Percentiles rank a stretch among this genome's conserved stretches.
Conservation (phyloP, 2,113 vertebrate genomes). For the Oryzias curvinotus region DNA sequence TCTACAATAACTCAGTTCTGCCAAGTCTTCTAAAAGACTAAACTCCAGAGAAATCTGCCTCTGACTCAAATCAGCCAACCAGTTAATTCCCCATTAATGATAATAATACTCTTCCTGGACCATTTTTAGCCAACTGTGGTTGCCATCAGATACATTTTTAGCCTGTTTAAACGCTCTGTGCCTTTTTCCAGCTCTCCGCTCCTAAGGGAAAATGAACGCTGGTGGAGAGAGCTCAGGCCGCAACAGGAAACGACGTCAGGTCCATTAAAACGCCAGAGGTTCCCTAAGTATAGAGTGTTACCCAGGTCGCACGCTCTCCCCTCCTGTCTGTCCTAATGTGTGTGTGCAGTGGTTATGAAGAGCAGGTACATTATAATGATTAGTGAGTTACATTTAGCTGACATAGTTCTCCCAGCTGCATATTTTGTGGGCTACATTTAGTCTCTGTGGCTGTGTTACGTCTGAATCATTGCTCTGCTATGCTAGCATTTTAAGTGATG, state of each 20-base stretch:
- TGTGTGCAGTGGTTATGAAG: conserved; percentile 20
- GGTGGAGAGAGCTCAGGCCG: conserved; percentile 74
- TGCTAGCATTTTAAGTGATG: conserved; percentile 4
- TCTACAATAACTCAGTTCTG: conserved; percentile 28
- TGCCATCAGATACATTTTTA: conserved; percentile 78
- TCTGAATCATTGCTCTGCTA: conserved; percentile 8
- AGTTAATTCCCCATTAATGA: conserved; percentile 79
- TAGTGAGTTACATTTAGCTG: conserved; percentile 26
- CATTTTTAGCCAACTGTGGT: conserved; percentile 77
- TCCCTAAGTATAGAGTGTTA: conserved; percentile 73
- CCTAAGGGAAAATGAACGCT: conserved; percentile 71
- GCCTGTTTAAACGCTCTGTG: conserved; percentile 70
- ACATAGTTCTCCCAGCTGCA: conserved; percentile 14
- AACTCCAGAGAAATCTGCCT: conserved; percentile 63
- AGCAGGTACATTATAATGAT: conserved; percentile 28
- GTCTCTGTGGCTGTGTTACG: conserved; percentile 1
- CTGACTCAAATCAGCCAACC: conserved; percentile 66
- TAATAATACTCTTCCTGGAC: conserved; percentile 76
- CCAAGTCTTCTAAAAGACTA: conserved; percentile 41
- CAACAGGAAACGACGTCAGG: conserved; percentile 75
- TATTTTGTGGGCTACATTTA: conserved; percentile 27
- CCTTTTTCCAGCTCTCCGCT: conserved; percentile 72
- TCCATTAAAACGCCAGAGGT: conserved; percentile 69
- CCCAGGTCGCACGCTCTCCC: conserved; percentile 42
- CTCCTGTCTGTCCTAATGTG: conserved; percentile 3